A percentile compares a stretch with the other conserved stretches of the same genome.
Conservation (phyloP, 2,113 vertebrate genomes). For the Alligator sinensis region DNA sequence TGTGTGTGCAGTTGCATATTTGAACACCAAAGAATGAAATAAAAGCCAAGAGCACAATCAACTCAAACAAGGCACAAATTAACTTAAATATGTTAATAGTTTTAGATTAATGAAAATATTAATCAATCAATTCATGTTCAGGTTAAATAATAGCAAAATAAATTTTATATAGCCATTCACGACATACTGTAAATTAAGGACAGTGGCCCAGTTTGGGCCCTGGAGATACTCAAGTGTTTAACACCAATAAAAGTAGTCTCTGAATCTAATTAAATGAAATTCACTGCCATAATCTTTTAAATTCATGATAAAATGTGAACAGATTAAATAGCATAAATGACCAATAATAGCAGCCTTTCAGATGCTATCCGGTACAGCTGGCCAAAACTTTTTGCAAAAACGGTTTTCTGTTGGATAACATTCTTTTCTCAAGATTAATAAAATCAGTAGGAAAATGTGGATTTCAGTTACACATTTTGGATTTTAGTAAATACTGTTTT, state of each 20-base stretch:
- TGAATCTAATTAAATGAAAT: not conserved
- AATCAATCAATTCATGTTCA: not conserved
- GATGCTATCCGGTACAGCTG: not conserved
- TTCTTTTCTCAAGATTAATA: not conserved
- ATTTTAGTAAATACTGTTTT: not conserved
- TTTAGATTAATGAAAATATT: not conserved
- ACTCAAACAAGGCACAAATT: not conserved
- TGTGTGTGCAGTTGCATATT: not conserved
- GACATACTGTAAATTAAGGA: not conserved
- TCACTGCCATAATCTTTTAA: not conserved
- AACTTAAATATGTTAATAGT: not conserved
- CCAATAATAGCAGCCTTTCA: not conserved
- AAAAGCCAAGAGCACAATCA: not conserved
- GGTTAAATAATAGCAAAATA: not conserved
- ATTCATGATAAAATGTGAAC: not conserved
- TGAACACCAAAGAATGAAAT: not conserved
- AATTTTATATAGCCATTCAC: not conserved
- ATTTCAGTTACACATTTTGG: not conserved
- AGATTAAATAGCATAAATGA: not conserved
- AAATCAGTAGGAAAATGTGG: not conserved
- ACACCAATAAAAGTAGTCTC: not conserved
- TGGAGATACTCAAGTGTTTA: not conserved
- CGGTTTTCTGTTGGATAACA: not conserved
- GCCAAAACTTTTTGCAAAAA: not conserved
- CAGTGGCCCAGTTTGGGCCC: not conserved